Percentiles rank a stretch among this genome's conserved stretches.
phyloP scores from a whole-genome alignment of 2,888 invertebrate genomes.

The Sturmia bella region DNA sequence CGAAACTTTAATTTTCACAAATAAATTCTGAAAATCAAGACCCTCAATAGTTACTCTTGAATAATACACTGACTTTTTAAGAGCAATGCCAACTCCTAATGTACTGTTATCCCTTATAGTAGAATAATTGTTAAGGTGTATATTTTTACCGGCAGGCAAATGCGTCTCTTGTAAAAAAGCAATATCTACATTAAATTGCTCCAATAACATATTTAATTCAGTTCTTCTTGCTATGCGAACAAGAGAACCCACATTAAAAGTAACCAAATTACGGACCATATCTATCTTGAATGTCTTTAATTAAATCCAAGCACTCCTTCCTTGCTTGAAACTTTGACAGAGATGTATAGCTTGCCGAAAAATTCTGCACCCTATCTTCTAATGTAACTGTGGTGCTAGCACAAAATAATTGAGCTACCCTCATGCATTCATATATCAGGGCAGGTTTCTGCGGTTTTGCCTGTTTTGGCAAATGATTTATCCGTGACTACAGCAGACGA shows the following conservation, averaged over 20 bases:
- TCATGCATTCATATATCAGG: neutral
- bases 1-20: too few species aligned
- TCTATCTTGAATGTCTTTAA: too few species aligned
- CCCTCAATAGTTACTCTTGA: too few species aligned
- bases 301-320: neutral
- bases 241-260: neutral
- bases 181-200: slow-evolving; percentile 3
- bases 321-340: neutral
- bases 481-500: neutral
- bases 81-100: too few species aligned
- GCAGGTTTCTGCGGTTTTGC: neutral
- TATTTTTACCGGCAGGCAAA: too few species aligned
- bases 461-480: neutral
- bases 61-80: too few species aligned
- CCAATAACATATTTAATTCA: neutral
- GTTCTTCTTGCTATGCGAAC: neutral
- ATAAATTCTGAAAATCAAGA: too few species aligned
- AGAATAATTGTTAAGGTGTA: too few species aligned
- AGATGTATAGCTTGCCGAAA: neutral
- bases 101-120: too few species aligned
- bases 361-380: neutral
- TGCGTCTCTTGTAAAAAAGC: neutral
- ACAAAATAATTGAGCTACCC: neutral
- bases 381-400: neutral
- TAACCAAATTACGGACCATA: slow-evolving; percentile 8